phyloP scores from a whole-genome alignment of 2,113 vertebrate genomes.

The Emydocephalus ijimae region DNA sequence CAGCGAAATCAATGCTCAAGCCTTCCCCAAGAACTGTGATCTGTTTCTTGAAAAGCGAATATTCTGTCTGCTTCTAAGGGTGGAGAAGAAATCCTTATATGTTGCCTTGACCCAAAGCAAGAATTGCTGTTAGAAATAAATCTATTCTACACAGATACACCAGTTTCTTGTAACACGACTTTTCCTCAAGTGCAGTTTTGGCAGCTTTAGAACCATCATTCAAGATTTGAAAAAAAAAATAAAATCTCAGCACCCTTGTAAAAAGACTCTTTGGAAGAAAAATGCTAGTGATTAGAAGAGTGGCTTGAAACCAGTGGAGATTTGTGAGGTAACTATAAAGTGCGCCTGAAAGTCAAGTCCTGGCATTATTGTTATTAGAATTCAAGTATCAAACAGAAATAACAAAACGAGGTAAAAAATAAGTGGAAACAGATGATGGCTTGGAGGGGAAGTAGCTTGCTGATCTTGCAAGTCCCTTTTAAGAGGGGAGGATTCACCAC shows the following conservation, averaged over 20 bases:
- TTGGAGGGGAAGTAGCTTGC: neutral
- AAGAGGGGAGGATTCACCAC: neutral
- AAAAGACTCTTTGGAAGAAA: neutral
- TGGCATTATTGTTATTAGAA: conserved; percentile 29
- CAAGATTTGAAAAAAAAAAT: too few species aligned
- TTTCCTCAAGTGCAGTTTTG: neutral
- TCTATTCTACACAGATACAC: neutral
- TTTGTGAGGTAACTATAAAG: conserved; percentile 38
- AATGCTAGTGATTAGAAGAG: neutral
- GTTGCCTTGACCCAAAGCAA: neutral
- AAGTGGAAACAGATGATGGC: neutral
- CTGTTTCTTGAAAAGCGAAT: conserved; percentile 38
- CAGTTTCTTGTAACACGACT: too few species aligned
- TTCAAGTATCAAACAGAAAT: conserved; percentile 62
- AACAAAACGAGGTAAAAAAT: conserved; percentile 60
- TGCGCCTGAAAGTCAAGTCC: conserved; percentile 58
- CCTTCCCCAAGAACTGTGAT: conserved; percentile 31
- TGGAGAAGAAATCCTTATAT: neutral
- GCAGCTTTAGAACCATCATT: too few species aligned
- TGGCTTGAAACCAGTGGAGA: neutral
- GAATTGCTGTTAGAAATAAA: neutral
- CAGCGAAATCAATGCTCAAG: conserved; percentile 7
- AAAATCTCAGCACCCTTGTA: neutral
- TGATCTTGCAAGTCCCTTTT: neutral
- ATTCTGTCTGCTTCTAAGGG: conserved; percentile 20